Percentiles rank a stretch among this genome's conserved stretches.
These are phyloP conservation scores for Meteorus cinctellus DNA, from an alignment of 2,888 invertebrate genomes.

Conservation along the genomic window DNA sequence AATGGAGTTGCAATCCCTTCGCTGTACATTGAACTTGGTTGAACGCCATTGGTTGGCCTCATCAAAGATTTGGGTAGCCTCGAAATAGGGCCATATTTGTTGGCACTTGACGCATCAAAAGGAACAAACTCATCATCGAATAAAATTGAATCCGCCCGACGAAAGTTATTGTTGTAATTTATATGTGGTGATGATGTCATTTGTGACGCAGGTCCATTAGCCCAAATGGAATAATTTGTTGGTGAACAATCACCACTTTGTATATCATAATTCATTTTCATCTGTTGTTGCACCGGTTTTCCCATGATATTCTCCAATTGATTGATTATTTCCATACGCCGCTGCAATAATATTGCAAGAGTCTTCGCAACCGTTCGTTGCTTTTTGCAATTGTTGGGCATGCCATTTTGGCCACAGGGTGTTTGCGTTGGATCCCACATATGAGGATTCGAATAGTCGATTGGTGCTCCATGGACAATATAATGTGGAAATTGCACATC, in stretches of 20 bases:
- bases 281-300: slow-evolving; percentile 68
- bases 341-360: slow-evolving; percentile 77
- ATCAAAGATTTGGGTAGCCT: slow-evolving; percentile 65
- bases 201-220: slow-evolving; percentile 63
- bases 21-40: slow-evolving; percentile 65
- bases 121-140: slow-evolving; percentile 81
- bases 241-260: slow-evolving; percentile 60
- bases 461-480: slow-evolving; percentile 64
- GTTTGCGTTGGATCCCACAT: slow-evolving; percentile 67
- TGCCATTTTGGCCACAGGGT: slow-evolving; percentile 60
- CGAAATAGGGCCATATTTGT: slow-evolving; percentile 83
- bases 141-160: slow-evolving; percentile 76
- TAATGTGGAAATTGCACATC: slow-evolving; percentile 68
- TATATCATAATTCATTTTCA: slow-evolving; percentile 66
- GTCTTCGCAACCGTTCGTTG: slow-evolving; percentile 74
- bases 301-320: slow-evolving; percentile 79
- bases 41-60: slow-evolving; percentile 63
- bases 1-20: slow-evolving; percentile 68
- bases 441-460: slow-evolving; percentile 64
- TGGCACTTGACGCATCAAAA: slow-evolving; percentile 79
- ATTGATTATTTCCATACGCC: slow-evolving; percentile 78
- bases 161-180: slow-evolving; percentile 69
- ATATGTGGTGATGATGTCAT: slow-evolving; percentile 60
- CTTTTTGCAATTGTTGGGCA: slow-evolving; percentile 64
- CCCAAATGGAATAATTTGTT: slow-evolving; percentile 70